These are phyloP conservation scores for Limenitis camilla DNA, from an alignment of 2,888 invertebrate species.

Conservation along the genomic window DNA sequence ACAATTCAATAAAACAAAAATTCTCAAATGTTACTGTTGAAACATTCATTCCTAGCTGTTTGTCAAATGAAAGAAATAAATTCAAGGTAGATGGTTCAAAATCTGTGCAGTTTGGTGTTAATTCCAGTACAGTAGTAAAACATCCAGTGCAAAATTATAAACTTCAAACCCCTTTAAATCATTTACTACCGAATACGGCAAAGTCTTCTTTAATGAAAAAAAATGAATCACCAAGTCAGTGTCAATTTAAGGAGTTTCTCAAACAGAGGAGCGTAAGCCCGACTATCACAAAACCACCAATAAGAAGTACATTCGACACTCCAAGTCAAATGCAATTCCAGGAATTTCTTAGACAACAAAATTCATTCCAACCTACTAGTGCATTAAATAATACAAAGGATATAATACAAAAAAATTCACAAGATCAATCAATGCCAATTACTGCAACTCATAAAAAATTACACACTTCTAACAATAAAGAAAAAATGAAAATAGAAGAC, in stretches of 20 bases:
- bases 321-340: too few species aligned
- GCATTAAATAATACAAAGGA: not conserved
- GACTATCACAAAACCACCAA: not conserved
- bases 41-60: too few species aligned
- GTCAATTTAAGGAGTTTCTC: constrained; percentile 21
- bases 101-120: too few species aligned
- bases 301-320: not conserved
- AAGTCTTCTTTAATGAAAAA: not conserved
- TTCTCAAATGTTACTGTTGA: not conserved
- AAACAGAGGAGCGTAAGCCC: not conserved
- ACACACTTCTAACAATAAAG: not conserved
- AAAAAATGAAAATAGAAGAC: not conserved
- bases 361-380: constrained; percentile 16
- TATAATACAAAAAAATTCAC: not conserved
- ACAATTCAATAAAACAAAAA: not conserved
- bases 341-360: not conserved
- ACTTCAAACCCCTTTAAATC: too few species aligned
- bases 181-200: not conserved
- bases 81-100: too few species aligned
- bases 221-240: constrained; percentile 12
- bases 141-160: too few species aligned
- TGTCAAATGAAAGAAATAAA: too few species aligned
- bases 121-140: too few species aligned
- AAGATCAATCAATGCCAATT: not conserved
- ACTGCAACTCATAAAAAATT: not conserved